A percentile compares a stretch with the other conserved stretches of the same genome.
These are phyloP conservation scores for Paraescarpia echinospica DNA, from an alignment of 1,140 invertebrate genomes.

Conservation along the genomic window DNA sequence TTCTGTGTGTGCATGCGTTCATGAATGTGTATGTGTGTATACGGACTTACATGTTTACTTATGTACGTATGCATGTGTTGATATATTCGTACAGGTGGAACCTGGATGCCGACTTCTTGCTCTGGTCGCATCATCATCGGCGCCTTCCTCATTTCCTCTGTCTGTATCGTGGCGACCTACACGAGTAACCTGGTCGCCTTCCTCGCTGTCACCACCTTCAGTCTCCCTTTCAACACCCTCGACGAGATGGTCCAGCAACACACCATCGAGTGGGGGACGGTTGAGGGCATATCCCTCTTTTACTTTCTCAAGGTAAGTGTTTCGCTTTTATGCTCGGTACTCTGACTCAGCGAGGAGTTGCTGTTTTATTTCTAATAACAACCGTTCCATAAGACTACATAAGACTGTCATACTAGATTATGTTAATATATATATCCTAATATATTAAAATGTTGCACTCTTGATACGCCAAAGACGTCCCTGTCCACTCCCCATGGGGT, in stretches of 20 bases:
- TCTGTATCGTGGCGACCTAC: conserved; percentile 25
- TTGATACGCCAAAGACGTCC: too few species aligned
- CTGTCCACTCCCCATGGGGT: too few species aligned
- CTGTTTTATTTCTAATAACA: too few species aligned
- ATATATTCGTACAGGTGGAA: neutral
- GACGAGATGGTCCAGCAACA: conserved; percentile 18
- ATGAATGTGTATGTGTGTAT: too few species aligned
- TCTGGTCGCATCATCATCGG: conserved; percentile 6
- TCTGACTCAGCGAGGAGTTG: neutral
- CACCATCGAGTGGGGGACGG: conserved; percentile 12
- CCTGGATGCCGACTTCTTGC: conserved; percentile 2
- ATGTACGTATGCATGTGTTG: too few species aligned
- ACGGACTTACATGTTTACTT: too few species aligned
- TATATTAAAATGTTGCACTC: too few species aligned
- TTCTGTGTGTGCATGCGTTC: too few species aligned
- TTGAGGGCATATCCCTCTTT: neutral
- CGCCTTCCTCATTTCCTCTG: neutral
- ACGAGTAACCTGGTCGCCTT: conserved; percentile 25
- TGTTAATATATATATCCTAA: too few species aligned
- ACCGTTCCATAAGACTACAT: too few species aligned
- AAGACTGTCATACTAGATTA: too few species aligned
- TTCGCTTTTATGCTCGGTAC: neutral
- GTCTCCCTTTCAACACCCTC: conserved; percentile 22
- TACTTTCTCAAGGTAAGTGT: neutral
- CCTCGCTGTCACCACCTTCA: conserved; percentile 18